Base-by-base conservation (phyloP, 2,797 vertebrate genomes). In the Decapterus maruadsi region DNA sequence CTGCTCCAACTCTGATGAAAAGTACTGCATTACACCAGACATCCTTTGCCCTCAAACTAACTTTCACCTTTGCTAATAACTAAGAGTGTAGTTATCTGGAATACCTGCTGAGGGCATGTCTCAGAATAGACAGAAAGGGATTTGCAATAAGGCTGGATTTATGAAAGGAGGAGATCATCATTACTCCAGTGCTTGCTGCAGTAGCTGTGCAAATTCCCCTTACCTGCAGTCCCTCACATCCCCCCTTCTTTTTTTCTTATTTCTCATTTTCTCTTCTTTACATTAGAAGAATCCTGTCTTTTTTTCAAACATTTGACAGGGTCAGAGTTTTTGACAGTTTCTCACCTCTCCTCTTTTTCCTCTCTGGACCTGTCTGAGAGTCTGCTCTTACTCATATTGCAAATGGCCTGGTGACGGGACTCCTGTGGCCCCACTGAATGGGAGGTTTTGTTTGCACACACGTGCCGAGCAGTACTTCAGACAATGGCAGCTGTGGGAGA, bases 1-100 rank as follows among this genome's bases (percentile, higher is more conserved):
- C 68, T 75, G 58, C 78, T 80, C 79, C 75, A 53, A 56, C 78
- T 82, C 82, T 83, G 87, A 90, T 91, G 86, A 91, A 89, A 90
- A 91, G 85, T 68, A 79, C 67, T 61, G 63, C 80, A 75, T 90
- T 89, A 85, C 74, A 76, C 43, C 68, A 84, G 84, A 81, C 85
- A 76, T 77, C 68, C 74, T 73, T 34, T 87, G 86, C 89, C 88
- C 88, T 91, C 84, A 81, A 88, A 91, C 83, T 89, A 85, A 92
- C 85, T 84, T 88, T 90, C 87, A 84, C 91, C 89, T 90, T 85
- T 85, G 75, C 80, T 90, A 90, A 92, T 89, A 92, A 87, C 75
- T 86, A 75, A 85, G 78, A 83, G 71, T 77, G 85, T 63, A 79
- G 85, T 78, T 87, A 88, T 91, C 75, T 87, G 69, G 60, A 56